A percentile compares a stretch with the other conserved stretches of the same genome.
Evolutionary conservation across 2,797 vertebrate species (phyloP).

Genomic region (Linurgus olivaceus): DNA sequence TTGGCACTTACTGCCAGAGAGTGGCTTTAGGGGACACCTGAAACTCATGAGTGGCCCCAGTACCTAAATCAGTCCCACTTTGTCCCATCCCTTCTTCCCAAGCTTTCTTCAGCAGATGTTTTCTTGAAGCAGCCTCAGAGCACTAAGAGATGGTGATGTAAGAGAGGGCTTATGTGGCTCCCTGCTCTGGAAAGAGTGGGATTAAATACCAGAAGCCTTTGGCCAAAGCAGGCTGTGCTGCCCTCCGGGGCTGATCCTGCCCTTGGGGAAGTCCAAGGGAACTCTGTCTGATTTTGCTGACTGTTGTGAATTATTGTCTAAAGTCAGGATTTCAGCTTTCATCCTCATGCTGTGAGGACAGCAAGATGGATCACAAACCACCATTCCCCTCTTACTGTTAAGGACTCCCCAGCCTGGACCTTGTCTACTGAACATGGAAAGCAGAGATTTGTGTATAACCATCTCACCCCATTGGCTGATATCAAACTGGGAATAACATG

Average conservation of each 20-base stretch:
- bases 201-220: neutral
- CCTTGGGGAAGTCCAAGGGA: neutral
- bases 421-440: neutral
- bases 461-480: neutral
- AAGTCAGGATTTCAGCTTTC: neutral
- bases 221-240: neutral
- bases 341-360: neutral
- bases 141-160: neutral
- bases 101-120: neutral
- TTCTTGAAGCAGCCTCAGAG: neutral
- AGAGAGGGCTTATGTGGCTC: neutral
- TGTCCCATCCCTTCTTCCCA: neutral
- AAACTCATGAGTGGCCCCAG: rapidly evolving
- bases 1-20: neutral
- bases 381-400: neutral
- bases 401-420: neutral
- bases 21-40: neutral
- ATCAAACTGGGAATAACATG: neutral
- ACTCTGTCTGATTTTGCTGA: neutral
- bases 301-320: neutral
- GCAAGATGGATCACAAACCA: neutral
- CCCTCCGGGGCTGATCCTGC: neutral
- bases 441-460: neutral
- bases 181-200: neutral
- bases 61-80: too few species aligned